These are phyloP conservation scores for Drosophila lowei DNA, from an alignment of 1,140 invertebrate genomes.

Conservation along the genomic window DNA sequence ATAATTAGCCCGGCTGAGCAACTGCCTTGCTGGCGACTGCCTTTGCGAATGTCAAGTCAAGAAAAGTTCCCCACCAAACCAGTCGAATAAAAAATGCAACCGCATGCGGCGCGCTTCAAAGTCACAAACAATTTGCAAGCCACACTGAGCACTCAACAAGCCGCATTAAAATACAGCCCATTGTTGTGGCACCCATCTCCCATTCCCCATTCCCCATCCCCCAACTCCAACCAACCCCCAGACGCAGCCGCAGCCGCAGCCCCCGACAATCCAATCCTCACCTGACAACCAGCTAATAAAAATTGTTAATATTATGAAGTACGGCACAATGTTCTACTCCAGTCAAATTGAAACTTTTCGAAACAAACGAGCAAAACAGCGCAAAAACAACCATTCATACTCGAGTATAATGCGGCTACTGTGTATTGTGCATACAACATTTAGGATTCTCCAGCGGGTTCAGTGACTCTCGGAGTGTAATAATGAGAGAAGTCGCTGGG, in stretches of 20 bases:
- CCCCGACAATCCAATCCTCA: conserved; percentile 5
- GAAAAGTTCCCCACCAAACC: conserved; percentile 6
- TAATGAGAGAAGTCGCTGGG: neutral
- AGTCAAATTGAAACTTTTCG: conserved; percentile 34
- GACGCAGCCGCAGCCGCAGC: neutral
- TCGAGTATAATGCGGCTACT: neutral
- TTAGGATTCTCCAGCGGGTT: conserved; percentile 9
- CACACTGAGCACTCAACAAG: conserved; percentile 67
- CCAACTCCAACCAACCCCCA: neutral
- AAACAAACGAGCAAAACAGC: conserved; percentile 7
- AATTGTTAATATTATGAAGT: conserved; percentile 44
- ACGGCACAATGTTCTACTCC: conserved; percentile 19
- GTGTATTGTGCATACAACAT: too few species aligned
- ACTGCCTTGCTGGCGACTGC: conserved; percentile 30
- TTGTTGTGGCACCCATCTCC: conserved; percentile 41
- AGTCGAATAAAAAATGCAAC: conserved; percentile 14
- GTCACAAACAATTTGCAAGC: conserved; percentile 72
- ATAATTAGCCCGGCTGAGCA: conserved; percentile 51
- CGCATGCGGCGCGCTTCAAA: conserved; percentile 54
- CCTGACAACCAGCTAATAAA: conserved; percentile 28
- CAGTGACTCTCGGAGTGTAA: conserved; percentile 16
- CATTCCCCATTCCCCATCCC: too few species aligned
- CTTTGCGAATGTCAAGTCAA: conserved; percentile 51
- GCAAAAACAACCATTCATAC: neutral
- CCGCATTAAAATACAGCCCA: conserved; percentile 64